Percentiles rank a stretch among this genome's conserved stretches.
These are phyloP conservation scores for Aphelenchoides fujianensis DNA, from an alignment of 1,140 invertebrate genomes.

Conservation along the genomic window DNA sequence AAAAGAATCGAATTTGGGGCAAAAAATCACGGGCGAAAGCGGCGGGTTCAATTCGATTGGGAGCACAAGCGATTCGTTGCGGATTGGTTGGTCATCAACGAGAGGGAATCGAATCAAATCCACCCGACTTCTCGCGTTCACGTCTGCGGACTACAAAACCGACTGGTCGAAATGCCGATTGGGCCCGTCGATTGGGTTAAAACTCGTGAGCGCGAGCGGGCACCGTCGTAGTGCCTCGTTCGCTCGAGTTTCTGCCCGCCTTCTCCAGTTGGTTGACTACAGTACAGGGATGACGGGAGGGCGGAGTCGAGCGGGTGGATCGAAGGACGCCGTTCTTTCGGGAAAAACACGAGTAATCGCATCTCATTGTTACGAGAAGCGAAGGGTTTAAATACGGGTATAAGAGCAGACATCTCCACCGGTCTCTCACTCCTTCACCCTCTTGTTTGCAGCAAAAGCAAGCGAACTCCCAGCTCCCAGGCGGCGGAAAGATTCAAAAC, in stretches of 20 bases:
- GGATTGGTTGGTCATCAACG: neutral
- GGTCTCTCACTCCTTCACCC: no score
- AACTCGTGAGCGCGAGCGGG: no score
- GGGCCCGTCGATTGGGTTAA: no score
- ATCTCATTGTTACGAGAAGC: neutral
- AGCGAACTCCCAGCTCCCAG: conserved; percentile 7
- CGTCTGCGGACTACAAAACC: no score
- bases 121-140: neutral
- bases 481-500: neutral
- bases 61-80: neutral
- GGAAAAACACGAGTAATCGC: neutral
- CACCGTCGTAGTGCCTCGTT: no score
- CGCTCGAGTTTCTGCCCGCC: no score
- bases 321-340: neutral
- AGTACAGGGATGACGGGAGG: no score
- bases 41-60: no score
- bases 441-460: conserved; percentile 23
- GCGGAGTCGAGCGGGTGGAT: neutral
- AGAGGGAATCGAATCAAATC: neutral
- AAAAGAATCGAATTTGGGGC: neutral
- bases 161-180: no score
- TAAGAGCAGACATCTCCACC: no score
- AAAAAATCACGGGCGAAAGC: no score
- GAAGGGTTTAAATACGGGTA: neutral
- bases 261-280: no score